Base-by-base conservation (phyloP, 2,113 vertebrate genomes). In the Alouatta palliata region DNA sequence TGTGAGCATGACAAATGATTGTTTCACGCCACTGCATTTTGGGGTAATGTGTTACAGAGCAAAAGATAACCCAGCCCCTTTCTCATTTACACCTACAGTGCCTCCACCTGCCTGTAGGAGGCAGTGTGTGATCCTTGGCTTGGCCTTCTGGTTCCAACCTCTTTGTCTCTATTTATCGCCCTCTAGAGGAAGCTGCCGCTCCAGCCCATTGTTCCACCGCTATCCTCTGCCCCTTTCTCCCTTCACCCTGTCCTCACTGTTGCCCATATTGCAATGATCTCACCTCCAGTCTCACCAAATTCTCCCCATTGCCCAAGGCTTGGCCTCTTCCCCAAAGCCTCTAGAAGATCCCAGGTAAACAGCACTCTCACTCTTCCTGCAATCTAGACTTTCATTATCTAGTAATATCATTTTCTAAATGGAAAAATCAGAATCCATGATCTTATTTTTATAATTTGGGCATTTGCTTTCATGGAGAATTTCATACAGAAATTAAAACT, bases 401-500 rank as follows among this genome's bases (percentile, higher is more conserved):
- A 45, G 32, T 8, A 52, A 47, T 37, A 10, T 4, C 16, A 61
- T 71, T 80, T 85, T 87, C 84, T 79, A 95, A 96, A 79, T 43
- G 40, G 30, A 94, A 73, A 87, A 82, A 61, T 54, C 43, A 83
- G 80, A 37, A 92, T 93, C 37, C 10, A 1, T 58, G 87, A 12
- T 66, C 49, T 84, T 47, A 35, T 40, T 54, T 70, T 82, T 19
- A 61, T 35, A 13, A 91, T 80, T 75, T 49, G 35, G 54, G 13
- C 37, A 87, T 92, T 90, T 90, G 87, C 37, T 82, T 68, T 79
- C 32, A 19, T 21, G 6, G 30, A 94, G 54, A 95, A 73, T 16
- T 93, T 79, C 56, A 81, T 58, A 61, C 76, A 87, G 56, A 96
- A 54, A 54, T 90, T 32, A 32, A 94, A 83, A 77, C 16, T 49